phyloP scores from a whole-genome alignment of 2,888 invertebrate species.

The Ethmia dodecea region DNA sequence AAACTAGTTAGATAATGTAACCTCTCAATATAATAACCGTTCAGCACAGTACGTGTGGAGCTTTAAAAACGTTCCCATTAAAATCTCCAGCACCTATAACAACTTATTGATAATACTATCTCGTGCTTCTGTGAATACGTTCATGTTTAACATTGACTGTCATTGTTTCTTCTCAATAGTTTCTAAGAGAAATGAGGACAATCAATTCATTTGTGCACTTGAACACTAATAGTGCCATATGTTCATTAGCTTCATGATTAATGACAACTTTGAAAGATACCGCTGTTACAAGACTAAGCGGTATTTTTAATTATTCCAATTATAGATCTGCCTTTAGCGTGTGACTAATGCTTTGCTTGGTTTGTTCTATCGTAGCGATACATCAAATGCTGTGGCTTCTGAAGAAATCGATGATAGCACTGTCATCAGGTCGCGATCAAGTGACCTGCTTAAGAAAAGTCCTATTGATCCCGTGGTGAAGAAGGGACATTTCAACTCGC shows the following conservation, averaged over 20 bases:
- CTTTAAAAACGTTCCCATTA: slow-evolving; percentile 46
- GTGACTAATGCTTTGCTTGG: slow-evolving; percentile 79
- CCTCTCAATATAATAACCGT: slow-evolving; percentile 53
- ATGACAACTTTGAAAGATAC: slow-evolving; percentile 53
- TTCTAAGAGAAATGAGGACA: slow-evolving; percentile 45
- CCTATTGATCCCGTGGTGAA: slow-evolving; percentile 75
- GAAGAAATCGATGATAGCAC: slow-evolving; percentile 72
- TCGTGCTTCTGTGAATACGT: slow-evolving; percentile 73
- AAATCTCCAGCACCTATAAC: slow-evolving; percentile 65
- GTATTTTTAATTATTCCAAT: slow-evolving; percentile 49
- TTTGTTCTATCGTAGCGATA: slow-evolving; percentile 76
- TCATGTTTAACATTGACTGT: slow-evolving; percentile 63
- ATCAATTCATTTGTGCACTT: slow-evolving; percentile 64
- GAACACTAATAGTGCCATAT: slow-evolving; percentile 72
- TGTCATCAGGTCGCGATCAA: slow-evolving; percentile 84
- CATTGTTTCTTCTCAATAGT: slow-evolving; percentile 45
- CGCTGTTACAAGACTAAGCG: slow-evolving; percentile 67
- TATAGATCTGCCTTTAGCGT: slow-evolving; percentile 70
- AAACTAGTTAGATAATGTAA: slow-evolving; percentile 49
- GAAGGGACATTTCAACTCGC: slow-evolving; percentile 85
- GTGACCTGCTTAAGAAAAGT: slow-evolving; percentile 85
- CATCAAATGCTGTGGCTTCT: slow-evolving; percentile 71
- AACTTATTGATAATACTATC: slow-evolving; percentile 58
- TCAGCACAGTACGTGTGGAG: slow-evolving; percentile 66
- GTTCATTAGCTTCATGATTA: slow-evolving; percentile 72